Evolutionary conservation across 2,113 vertebrate species (phyloP).

Genomic region (Triplophysa siluroides): DNA sequence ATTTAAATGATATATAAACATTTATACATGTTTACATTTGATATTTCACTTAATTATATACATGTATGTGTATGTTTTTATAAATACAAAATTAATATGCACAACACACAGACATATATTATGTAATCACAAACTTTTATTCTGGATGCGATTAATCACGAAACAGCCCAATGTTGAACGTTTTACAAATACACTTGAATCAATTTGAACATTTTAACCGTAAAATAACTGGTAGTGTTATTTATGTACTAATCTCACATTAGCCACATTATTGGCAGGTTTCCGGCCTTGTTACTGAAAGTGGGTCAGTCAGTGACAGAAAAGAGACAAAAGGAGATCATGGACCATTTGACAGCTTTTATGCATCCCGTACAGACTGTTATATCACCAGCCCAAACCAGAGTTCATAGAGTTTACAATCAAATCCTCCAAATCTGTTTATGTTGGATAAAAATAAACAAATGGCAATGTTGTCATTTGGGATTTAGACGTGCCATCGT

Average conservation of each 20-base stretch:
- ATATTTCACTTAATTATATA: no score
- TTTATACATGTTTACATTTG: no score
- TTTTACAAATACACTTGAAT: background rate
- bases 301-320: constrained; percentile 10
- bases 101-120: no score
- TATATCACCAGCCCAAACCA: constrained; percentile 4
- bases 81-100: no score
- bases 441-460: background rate
- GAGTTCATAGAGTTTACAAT: background rate
- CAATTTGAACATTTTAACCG: background rate
- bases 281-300: constrained; percentile 25
- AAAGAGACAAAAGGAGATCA: constrained; percentile 29
- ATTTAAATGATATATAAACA: no score
- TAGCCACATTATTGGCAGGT: background rate
- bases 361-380: background rate
- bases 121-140: no score
- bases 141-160: no score
- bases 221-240: background rate
- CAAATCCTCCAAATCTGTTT: background rate
- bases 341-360: constrained; percentile 11
- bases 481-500: no score
- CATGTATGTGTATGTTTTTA: no score
- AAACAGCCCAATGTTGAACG: no score
- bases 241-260: background rate
- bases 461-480: no score